Conservation (phyloP, 2,797 vertebrate species). For the Calcarius lapponicus region DNA sequence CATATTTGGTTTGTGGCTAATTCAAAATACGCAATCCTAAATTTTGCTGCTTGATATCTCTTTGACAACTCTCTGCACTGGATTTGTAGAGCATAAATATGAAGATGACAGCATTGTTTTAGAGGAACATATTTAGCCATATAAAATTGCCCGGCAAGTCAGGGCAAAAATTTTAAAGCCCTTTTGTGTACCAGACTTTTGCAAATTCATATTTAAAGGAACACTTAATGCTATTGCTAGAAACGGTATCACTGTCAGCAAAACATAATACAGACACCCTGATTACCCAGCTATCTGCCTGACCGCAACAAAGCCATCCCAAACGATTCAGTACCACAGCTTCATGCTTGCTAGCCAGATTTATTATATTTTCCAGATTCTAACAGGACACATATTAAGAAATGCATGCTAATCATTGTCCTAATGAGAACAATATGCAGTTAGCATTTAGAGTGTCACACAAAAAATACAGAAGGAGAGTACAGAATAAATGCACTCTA, state of each 20-base stretch:
- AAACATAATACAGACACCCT: background rate
- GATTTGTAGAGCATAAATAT: background rate
- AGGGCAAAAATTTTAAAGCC: background rate
- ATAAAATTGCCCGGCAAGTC: background rate
- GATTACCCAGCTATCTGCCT: background rate
- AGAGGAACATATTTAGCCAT: background rate
- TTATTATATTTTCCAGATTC: slow-evolving; percentile 42
- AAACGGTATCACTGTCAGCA: background rate
- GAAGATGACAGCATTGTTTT: background rate
- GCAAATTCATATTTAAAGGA: slow-evolving; percentile 27
- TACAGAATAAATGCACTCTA: background rate
- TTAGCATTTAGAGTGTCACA: background rate
- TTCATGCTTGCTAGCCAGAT: slow-evolving; percentile 28
- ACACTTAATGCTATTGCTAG: background rate
- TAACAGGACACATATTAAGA: slow-evolving; percentile 46
- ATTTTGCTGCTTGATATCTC: background rate
- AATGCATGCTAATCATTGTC: slow-evolving; percentile 30
- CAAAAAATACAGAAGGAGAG: background rate
- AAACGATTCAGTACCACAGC: slow-evolving; percentile 1
- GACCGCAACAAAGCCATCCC: background rate
- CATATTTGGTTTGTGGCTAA: background rate
- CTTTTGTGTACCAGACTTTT: background rate
- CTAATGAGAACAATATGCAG: slow-evolving; percentile 50
- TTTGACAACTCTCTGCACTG: background rate
- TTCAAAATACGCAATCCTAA: background rate